Evolutionary conservation across 2,797 vertebrate genomes (phyloP).

Genomic region (Anguilla obscura): DNA sequence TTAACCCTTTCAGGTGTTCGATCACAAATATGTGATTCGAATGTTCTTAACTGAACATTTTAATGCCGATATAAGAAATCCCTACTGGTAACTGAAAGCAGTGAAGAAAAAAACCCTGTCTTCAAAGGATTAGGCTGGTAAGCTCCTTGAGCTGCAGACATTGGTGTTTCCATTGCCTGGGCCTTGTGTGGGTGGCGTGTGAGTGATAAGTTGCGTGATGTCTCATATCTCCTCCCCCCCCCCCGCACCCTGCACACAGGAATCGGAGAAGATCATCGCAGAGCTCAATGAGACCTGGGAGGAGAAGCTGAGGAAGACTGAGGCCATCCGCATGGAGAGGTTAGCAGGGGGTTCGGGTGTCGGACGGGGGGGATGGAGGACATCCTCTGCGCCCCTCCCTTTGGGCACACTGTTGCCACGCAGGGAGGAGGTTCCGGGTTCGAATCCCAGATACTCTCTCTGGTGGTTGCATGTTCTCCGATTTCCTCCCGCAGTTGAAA

Average conservation of each 20-base stretch:
- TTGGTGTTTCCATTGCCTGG: background rate
- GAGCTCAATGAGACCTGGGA: conserved; percentile 99
- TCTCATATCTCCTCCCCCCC: background rate
- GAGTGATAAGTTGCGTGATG: background rate
- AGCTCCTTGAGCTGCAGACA: background rate
- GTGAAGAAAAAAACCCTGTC: no score
- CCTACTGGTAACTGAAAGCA: no score
- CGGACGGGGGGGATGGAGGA: conserved; percentile 1
- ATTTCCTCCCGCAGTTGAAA: no score
- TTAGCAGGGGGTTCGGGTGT: conserved; percentile 52
- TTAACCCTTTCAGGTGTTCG: no score
- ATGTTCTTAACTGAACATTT: no score
- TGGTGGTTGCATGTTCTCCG: no score
- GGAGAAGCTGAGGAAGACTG: conserved; percentile 96
- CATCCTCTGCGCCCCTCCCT: background rate
- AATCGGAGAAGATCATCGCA: conserved; percentile 99
- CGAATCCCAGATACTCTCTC: no score
- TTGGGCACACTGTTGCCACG: no score
- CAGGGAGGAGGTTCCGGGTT: no score
- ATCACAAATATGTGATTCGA: no score
- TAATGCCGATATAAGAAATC: no score
- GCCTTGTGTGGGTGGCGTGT: background rate
- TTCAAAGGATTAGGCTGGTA: no score
- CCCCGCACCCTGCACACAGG: conserved; percentile 66
- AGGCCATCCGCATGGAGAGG: conserved; percentile 99